Conservation (phyloP, 2,113 vertebrate genomes). For the Ascaphus truei region DNA sequence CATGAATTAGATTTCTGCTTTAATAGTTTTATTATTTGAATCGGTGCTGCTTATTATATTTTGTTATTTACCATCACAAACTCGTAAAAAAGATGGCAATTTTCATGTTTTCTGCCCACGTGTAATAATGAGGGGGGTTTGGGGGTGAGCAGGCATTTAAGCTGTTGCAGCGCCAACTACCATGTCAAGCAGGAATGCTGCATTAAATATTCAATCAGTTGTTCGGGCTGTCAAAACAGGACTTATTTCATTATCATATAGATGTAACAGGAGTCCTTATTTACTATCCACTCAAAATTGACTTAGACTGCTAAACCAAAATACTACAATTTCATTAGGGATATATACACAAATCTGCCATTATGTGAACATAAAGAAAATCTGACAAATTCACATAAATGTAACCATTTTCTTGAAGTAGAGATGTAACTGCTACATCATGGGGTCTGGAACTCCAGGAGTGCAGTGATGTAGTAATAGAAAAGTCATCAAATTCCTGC, state of each 20-base stretch:
- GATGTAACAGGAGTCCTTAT: conserved; percentile 3
- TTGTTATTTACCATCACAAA: no score
- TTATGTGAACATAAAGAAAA: background rate
- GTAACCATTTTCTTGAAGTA: no score
- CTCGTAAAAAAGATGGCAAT: no score
- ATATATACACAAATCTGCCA: background rate
- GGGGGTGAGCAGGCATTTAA: background rate
- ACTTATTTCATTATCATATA: conserved; percentile 22
- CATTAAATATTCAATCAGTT: conserved; percentile 18
- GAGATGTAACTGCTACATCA: no score
- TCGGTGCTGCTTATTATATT: no score
- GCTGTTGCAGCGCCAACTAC: conserved; percentile 3
- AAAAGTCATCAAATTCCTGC: no score
- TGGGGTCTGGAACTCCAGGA: no score
- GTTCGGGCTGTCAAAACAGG: conserved; percentile 1
- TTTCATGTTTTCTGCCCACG: background rate
- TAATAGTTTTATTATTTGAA: no score
- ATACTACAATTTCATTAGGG: background rate
- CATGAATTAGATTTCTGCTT: no score
- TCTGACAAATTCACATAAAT: no score
- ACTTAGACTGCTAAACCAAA: conserved; percentile 4
- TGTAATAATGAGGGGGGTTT: no score
- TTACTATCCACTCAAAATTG: background rate
- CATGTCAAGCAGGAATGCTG: background rate
- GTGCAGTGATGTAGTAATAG: no score